Conservation (phyloP, 2,113 vertebrate genomes). For the Xiphophorus maculatus region DNA sequence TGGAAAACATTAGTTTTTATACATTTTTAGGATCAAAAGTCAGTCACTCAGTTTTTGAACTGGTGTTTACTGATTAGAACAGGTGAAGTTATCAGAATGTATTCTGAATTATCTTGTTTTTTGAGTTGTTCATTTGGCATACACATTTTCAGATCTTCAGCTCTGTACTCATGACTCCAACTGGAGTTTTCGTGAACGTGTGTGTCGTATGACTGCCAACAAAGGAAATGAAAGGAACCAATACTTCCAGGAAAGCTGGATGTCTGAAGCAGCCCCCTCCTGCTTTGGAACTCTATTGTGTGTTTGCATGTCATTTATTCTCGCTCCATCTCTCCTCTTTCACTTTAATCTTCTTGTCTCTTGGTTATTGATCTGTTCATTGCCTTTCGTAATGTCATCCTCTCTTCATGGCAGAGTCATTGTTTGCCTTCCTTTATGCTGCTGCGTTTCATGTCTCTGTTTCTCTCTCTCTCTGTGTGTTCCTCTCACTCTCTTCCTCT, state of each 20-base stretch:
- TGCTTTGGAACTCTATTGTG: constrained; percentile 25
- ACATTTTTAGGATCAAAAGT: not conserved
- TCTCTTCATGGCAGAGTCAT: constrained; percentile 62
- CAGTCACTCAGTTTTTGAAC: not conserved
- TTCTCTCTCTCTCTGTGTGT: constrained; percentile 3
- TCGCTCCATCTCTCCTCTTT: constrained; percentile 35
- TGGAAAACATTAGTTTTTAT: not conserved
- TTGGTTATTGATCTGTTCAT: constrained; percentile 48
- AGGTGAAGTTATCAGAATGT: not conserved
- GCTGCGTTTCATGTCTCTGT: constrained; percentile 29
- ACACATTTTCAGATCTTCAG: not conserved
- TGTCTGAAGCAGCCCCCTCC: constrained; percentile 47
- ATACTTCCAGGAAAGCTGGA: constrained; percentile 48
- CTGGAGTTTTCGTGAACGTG: not conserved
- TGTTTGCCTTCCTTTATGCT: constrained; percentile 48
- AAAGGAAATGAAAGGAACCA: constrained; percentile 31
- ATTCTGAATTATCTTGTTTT: not conserved
- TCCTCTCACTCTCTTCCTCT: constrained; percentile 12
- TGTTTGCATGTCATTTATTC: constrained; percentile 40
- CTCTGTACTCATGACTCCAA: not conserved
- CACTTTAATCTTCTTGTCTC: constrained; percentile 20
- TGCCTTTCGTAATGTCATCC: constrained; percentile 48
- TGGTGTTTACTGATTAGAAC: not conserved
- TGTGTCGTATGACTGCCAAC: constrained; percentile 1
- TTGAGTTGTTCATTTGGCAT: not conserved